phyloP scores from a whole-genome alignment of 1,140 invertebrate species.

The Ruditapes philippinarum region DNA sequence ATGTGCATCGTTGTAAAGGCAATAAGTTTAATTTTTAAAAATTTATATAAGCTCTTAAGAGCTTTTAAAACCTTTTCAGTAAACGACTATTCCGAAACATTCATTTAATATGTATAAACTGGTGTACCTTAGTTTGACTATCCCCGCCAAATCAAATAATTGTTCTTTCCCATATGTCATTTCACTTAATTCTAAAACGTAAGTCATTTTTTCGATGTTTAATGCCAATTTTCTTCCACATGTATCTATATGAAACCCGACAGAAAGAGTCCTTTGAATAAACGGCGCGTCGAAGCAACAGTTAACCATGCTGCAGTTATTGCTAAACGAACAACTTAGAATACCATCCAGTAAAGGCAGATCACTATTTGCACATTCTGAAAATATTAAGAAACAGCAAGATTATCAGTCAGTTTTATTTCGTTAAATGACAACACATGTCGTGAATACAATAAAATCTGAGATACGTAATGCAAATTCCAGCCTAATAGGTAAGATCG shows the following conservation, averaged over 20 bases:
- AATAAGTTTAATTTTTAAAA: no score
- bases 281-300: background rate
- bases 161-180: background rate
- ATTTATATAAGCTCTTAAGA: no score
- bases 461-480: no score
- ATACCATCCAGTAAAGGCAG: background rate
- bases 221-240: background rate
- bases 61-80: no score
- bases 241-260: background rate
- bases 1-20: no score
- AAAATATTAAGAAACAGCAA: background rate
- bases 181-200: background rate
- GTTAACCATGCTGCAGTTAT: background rate
- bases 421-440: no score
- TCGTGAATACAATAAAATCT: no score
- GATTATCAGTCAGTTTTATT: no score
- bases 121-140: background rate
- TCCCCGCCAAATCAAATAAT: background rate
- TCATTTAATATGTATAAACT: background rate
- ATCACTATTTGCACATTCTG: background rate
- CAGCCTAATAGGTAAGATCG: no score
- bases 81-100: no score
- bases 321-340: background rate
- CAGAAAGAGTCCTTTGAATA: background rate
- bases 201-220: background rate